These are phyloP conservation scores for Polyommatus iphigenia DNA, from an alignment of 2,888 invertebrate species.

Conservation along the genomic window DNA sequence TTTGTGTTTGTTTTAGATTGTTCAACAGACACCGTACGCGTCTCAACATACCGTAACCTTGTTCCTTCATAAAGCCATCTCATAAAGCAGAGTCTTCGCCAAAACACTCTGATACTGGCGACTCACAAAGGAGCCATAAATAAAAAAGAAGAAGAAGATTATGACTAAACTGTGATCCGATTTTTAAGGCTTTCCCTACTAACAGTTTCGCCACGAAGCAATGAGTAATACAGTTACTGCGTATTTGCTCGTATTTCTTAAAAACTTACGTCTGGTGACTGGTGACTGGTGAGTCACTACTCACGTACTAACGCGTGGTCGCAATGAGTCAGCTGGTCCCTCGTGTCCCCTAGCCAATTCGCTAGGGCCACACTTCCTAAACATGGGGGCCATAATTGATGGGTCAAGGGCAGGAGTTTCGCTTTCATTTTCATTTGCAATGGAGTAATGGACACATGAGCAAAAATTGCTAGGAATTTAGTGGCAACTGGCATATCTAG, in stretches of 20 bases:
- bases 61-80: no score
- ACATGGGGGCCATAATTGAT: constrained; percentile 39
- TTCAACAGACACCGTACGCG: no score
- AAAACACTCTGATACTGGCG: no score
- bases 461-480: not conserved
- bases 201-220: not conserved
- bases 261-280: not conserved
- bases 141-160: no score
- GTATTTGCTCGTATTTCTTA: constrained; percentile 22
- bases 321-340: constrained; percentile 36
- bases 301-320: not conserved
- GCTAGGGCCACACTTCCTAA: constrained; percentile 42
- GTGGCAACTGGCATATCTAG: not conserved
- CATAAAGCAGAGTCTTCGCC: no score
- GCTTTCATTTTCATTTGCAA: not conserved
- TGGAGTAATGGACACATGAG: not conserved
- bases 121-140: no score
- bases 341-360: constrained; percentile 39
- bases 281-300: constrained; percentile 3
- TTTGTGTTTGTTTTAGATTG: no score
- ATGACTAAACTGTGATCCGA: not conserved
- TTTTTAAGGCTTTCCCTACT: not conserved
- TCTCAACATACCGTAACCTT: no score
- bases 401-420: constrained; percentile 40
- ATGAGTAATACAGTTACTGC: constrained; percentile 14